phyloP scores from a whole-genome alignment of 2,113 vertebrate genomes.

The Reinhardtius hippoglossoides region DNA sequence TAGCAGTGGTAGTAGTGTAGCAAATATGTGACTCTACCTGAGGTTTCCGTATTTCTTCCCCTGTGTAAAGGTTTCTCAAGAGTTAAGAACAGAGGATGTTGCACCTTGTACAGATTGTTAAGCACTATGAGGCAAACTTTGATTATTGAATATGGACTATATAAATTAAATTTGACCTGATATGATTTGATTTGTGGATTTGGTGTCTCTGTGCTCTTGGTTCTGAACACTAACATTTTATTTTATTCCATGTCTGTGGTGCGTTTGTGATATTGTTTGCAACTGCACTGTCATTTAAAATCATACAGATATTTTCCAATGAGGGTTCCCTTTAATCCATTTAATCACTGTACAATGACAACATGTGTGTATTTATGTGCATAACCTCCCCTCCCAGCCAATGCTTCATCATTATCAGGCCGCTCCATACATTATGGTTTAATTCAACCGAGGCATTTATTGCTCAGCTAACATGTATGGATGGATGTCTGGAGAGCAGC shows the following conservation, averaged over 20 bases:
- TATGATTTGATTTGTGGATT: background rate
- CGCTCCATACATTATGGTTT: slow-evolving; percentile 48
- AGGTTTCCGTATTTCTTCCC: too few species aligned
- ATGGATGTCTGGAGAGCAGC: slow-evolving; percentile 70
- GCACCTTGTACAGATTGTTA: too few species aligned
- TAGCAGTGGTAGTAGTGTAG: slow-evolving; percentile 2
- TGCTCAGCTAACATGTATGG: slow-evolving; percentile 63
- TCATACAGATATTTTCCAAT: background rate
- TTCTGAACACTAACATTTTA: background rate
- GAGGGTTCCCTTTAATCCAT: slow-evolving; percentile 29
- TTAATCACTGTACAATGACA: slow-evolving; percentile 63
- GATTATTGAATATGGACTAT: too few species aligned
- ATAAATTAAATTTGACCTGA: too few species aligned
- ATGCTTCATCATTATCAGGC: slow-evolving; percentile 42
- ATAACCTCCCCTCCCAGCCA: slow-evolving; percentile 19
- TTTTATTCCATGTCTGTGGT: background rate
- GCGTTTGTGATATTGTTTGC: background rate
- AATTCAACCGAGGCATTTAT: slow-evolving; percentile 68
- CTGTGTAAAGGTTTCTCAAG: too few species aligned
- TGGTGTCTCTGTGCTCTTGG: background rate
- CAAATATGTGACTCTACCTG: slow-evolving; percentile 3
- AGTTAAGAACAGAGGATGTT: too few species aligned
- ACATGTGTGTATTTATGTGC: slow-evolving; percentile 14
- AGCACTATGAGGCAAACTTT: too few species aligned
- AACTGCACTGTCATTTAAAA: background rate